Evolutionary conservation across 2,888 invertebrate genomes (phyloP).

Genomic region (Meganola albula): DNA sequence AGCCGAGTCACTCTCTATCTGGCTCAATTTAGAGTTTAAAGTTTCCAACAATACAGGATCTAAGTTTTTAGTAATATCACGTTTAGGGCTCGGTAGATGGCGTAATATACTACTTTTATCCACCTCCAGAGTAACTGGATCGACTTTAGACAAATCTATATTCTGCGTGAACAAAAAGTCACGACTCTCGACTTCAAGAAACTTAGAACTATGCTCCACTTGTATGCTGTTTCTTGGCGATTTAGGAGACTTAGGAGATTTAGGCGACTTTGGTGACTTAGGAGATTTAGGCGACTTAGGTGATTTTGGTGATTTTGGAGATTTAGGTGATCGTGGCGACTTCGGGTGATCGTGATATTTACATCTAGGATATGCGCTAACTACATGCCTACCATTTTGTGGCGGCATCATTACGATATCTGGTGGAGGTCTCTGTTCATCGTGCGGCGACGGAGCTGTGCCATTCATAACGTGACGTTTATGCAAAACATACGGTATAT

Average conservation of each 20-base stretch:
- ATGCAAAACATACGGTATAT: constrained; percentile 90
- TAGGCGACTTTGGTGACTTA: constrained; percentile 79
- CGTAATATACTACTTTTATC: constrained; percentile 81
- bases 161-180: constrained; percentile 86
- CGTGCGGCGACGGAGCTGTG: constrained; percentile 81
- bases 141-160: constrained; percentile 84
- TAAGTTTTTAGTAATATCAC: constrained; percentile 82
- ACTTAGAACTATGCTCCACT: constrained; percentile 58
- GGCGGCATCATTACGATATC: constrained; percentile 68
- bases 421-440: constrained; percentile 61
- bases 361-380: constrained; percentile 66
- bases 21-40: constrained; percentile 83
- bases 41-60: constrained; percentile 83
- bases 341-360: constrained; percentile 74
- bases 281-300: constrained; percentile 82
- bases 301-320: constrained; percentile 78
- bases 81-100: constrained; percentile 82
- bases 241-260: constrained; percentile 75
- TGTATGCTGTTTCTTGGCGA: constrained; percentile 66
- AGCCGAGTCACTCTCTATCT: constrained; percentile 86
- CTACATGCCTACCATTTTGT: constrained; percentile 65
- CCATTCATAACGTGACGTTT: constrained; percentile 92
- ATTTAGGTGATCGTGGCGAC: constrained; percentile 67
- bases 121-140: constrained; percentile 84
- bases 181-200: constrained; percentile 73